Percentiles rank a stretch among this genome's conserved stretches.
Conservation (phyloP, 2,888 invertebrate species). For the Amphiduros pacificus region DNA sequence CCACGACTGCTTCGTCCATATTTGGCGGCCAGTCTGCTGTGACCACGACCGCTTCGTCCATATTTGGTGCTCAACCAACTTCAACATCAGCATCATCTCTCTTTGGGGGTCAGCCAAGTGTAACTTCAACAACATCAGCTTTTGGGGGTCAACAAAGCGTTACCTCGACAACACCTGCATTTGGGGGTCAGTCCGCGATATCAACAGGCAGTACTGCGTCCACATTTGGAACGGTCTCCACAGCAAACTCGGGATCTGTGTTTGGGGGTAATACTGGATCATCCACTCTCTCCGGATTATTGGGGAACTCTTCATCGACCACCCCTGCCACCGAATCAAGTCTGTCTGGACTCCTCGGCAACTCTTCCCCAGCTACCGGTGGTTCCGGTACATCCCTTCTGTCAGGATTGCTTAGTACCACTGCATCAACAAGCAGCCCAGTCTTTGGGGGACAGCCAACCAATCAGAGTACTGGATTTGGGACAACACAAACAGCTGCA, state of each 20-base stretch:
- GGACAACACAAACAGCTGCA: not conserved
- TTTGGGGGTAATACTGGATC: not conserved
- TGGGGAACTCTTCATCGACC: no score
- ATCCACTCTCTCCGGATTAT: no score
- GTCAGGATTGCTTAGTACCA: not conserved
- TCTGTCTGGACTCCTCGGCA: no score
- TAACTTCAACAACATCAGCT: no score
- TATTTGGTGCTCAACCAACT: not conserved
- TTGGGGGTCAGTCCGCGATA: slow-evolving; percentile 7
- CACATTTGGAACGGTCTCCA: not conserved
- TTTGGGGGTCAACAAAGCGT: no score
- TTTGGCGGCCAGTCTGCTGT: slow-evolving; percentile 6
- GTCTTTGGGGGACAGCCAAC: no score
- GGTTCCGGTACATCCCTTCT: not conserved
- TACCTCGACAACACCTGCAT: slow-evolving; percentile 6
- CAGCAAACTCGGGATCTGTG: not conserved
- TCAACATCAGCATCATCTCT: slow-evolving; percentile 3
- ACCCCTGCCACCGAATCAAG: no score
- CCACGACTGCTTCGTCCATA: not conserved
- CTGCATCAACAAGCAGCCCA: not conserved
- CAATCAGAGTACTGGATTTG: not conserved
- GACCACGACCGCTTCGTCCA: not conserved
- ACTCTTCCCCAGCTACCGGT: not conserved
- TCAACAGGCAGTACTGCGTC: not conserved
- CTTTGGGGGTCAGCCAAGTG: slow-evolving; percentile 13